Conservation (phyloP, 2,888 invertebrate species). For the Mythimna impura region DNA sequence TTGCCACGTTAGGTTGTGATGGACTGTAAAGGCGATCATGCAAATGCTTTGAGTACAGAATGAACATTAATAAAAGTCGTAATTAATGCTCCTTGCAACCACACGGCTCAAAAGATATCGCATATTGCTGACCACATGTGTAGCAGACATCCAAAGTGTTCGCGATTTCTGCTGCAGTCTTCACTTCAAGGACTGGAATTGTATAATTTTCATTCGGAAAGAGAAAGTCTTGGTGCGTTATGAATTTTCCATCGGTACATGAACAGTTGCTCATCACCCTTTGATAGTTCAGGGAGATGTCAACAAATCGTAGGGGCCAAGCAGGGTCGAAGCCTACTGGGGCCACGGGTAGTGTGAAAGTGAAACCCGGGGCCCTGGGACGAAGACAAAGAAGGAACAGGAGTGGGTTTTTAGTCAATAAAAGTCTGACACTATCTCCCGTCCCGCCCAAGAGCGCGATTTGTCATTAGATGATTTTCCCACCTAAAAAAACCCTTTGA, state of each 20-base stretch:
- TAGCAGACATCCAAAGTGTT: not conserved
- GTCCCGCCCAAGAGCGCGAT: too few species aligned
- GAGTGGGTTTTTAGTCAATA: too few species aligned
- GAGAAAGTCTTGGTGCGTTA: conserved; percentile 1
- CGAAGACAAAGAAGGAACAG: too few species aligned
- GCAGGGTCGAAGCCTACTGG: too few species aligned
- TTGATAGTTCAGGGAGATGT: not conserved
- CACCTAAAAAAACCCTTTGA: not conserved
- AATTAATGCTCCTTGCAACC: conserved; percentile 3
- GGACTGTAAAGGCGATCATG: not conserved
- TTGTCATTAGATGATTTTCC: too few species aligned
- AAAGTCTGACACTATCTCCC: too few species aligned
- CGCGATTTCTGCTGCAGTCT: not conserved
- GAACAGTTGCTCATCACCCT: not conserved
- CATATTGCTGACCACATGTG: not conserved
- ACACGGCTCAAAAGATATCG: not conserved
- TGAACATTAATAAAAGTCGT: not conserved
- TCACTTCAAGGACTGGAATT: conserved; percentile 4
- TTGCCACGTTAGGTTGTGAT: not conserved
- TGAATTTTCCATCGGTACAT: conserved; percentile 4
- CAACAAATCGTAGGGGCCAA: too few species aligned
- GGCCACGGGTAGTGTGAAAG: too few species aligned
- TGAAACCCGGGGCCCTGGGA: too few species aligned
- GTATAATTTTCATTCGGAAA: not conserved
- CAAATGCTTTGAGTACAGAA: not conserved